Percentiles rank a stretch among this genome's conserved stretches.
Evolutionary conservation across 2,797 vertebrate species (phyloP).

Genomic region (Periparus ater): DNA sequence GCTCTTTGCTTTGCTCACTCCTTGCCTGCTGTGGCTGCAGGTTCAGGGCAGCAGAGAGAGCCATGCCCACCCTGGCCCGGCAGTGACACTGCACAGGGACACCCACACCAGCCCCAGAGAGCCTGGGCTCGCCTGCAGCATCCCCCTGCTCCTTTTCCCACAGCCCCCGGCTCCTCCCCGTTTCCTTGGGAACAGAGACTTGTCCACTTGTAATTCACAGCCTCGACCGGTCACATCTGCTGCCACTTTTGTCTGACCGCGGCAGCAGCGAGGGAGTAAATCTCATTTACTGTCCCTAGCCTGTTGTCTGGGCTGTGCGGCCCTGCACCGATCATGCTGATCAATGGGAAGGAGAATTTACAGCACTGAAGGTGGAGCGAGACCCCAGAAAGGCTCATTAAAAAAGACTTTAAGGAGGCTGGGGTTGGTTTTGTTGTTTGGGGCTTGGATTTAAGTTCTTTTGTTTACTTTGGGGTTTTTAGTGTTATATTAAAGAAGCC

Average conservation of each 20-base stretch:
- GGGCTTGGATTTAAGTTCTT: neutral
- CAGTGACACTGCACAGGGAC: neutral
- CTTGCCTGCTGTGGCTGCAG: neutral
- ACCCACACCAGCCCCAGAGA: neutral
- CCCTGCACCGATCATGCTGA: neutral
- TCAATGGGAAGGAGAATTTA: neutral
- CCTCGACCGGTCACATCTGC: neutral
- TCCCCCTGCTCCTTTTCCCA: neutral
- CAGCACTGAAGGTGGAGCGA: neutral
- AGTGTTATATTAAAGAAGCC: neutral
- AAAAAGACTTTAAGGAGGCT: neutral
- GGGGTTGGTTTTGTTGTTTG: neutral
- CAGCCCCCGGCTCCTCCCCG: neutral
- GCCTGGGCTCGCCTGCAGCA: neutral
- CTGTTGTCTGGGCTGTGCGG: fast-evolving
- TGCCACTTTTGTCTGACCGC: neutral
- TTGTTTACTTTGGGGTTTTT: neutral
- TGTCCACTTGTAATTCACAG: neutral
- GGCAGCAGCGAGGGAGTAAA: neutral
- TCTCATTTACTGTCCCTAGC: neutral
- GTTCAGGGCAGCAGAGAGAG: fast-evolving
- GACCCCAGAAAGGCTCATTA: neutral
- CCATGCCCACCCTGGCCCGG: neutral
- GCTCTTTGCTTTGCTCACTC: neutral
- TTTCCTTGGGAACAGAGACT: neutral